These are phyloP conservation scores for Protonibea diacanthus DNA, from an alignment of 2,797 vertebrate genomes.

Conservation along the genomic window DNA sequence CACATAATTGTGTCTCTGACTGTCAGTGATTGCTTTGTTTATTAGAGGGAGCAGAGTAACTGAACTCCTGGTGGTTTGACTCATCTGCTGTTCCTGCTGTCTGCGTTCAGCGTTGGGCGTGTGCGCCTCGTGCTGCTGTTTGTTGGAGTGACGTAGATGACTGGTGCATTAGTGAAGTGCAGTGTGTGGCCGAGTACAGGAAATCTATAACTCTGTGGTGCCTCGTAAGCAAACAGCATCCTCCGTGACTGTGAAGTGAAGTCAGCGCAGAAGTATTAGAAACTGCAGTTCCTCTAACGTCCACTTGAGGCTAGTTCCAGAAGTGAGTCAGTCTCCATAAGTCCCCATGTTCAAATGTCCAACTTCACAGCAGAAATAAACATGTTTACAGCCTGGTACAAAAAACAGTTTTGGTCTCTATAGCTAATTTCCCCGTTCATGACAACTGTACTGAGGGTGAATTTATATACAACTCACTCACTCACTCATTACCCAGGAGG, in stretches of 20 bases:
- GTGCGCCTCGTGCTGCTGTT: slow-evolving; percentile 23
- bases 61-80: slow-evolving; percentile 58
- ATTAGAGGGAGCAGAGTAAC: slow-evolving; percentile 61
- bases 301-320: no score
- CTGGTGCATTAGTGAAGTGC: slow-evolving; percentile 19
- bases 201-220: slow-evolving; percentile 26
- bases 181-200: slow-evolving; percentile 25
- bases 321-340: no score
- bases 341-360: no score
- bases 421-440: no score
- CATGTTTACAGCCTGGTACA: no score
- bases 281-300: no score
- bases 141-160: slow-evolving; percentile 19
- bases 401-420: no score
- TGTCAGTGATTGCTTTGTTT: slow-evolving; percentile 81
- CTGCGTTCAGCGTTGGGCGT: slow-evolving; percentile 52
- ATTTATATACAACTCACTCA: no score
- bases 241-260: not conserved
- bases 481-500: no score
- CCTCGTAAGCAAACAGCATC: not conserved
- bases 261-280: not conserved
- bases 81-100: slow-evolving; percentile 30
- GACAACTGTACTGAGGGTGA: no score
- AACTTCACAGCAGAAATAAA: no score
- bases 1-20: slow-evolving; percentile 77